Evolutionary conservation across 2,797 vertebrate species (phyloP), one percentile per base, ranked within the genome.

Genomic region (Tamandua tetradactyla): DNA sequence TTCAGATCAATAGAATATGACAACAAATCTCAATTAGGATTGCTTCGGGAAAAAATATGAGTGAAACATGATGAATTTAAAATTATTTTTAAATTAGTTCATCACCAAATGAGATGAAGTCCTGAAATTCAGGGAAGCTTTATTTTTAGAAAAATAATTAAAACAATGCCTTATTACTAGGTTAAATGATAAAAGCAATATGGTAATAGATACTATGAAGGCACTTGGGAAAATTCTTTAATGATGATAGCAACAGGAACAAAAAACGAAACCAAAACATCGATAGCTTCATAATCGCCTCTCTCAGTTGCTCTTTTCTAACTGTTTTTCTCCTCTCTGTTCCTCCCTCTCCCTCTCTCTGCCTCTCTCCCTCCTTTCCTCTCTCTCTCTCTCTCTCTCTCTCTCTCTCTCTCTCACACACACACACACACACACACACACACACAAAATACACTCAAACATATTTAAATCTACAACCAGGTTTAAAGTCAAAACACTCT

Each of bases 91-190:
- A 75, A 80, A 86, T 37, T n/a, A 80, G 52, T 68, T 84, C 22
- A n/a, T 13, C 32, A 35, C 3, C 6, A 61, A 92, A 68, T 25
- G 49, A 69, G 5, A 5, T 80, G 32, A 8, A 62, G 40, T 79
- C 22, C 37, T 75, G 61, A 84, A 84, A 80, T 85, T 74, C 22
- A 32, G 52, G 11, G n/a, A 52, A 47, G 44, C 5, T 68, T 52
- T 71, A 64, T 15, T 84, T 91, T 92, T 92, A 55, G 66, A 69
- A 92, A 80, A 85, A 23, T 55, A 10, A 61, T 74, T 69, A 81
- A 74, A 37, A 74, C 14, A 6, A 49, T 52, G 23, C 12, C 37
- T 78, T 40, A 61, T 49, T 59, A 64, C 59, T 44, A 81, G 5
- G 30, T 72, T 37, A 18, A 87, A 55, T 81, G 18, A 78, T 11